A percentile compares a stretch with the other conserved stretches of the same genome.
Conservation (phyloP, 2,888 invertebrate species). For the Thera britannica region DNA sequence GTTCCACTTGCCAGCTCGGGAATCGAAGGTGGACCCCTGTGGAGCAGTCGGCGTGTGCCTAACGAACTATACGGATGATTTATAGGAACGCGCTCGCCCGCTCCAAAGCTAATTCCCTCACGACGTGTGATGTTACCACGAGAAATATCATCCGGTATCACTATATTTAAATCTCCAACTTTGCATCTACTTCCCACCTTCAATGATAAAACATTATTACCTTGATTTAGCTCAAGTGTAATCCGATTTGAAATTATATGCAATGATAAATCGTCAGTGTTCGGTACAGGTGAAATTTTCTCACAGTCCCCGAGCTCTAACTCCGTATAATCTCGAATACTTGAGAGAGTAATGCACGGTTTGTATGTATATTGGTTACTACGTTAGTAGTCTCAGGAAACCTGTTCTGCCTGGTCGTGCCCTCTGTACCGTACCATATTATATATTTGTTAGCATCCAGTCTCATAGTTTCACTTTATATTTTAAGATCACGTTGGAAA, state of each 20-base stretch:
- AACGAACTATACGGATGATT: slow-evolving; percentile 80
- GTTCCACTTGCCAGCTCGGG: slow-evolving; percentile 75
- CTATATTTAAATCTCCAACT: slow-evolving; percentile 52
- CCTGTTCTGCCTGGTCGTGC: slow-evolving; percentile 76
- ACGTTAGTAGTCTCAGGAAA: slow-evolving; percentile 77
- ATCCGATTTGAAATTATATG: slow-evolving; percentile 47
- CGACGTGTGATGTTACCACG: slow-evolving; percentile 72
- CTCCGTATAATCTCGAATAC: slow-evolving; percentile 72
- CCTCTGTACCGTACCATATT: slow-evolving; percentile 74
- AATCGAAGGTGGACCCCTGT: slow-evolving; percentile 77
- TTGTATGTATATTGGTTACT: slow-evolving; percentile 81
- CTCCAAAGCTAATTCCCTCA: slow-evolving; percentile 75
- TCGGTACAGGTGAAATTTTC: slow-evolving; percentile 77
- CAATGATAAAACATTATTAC: slow-evolving; percentile 41
- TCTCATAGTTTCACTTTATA: slow-evolving; percentile 76
- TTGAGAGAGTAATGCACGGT: slow-evolving; percentile 71
- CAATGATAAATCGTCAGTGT: slow-evolving; percentile 59
- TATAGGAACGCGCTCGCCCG: slow-evolving; percentile 67
- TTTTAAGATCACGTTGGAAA: slow-evolving; percentile 61
- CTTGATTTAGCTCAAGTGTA: slow-evolving; percentile 44
- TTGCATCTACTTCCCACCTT: slow-evolving; percentile 40
- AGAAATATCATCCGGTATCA: slow-evolving; percentile 65
- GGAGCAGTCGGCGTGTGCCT: slow-evolving; percentile 72
- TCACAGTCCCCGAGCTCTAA: slow-evolving; percentile 68
- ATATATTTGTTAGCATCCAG: slow-evolving; percentile 62